Conservation (phyloP, 2,888 invertebrate genomes). For the Meteorus cinctellus region DNA sequence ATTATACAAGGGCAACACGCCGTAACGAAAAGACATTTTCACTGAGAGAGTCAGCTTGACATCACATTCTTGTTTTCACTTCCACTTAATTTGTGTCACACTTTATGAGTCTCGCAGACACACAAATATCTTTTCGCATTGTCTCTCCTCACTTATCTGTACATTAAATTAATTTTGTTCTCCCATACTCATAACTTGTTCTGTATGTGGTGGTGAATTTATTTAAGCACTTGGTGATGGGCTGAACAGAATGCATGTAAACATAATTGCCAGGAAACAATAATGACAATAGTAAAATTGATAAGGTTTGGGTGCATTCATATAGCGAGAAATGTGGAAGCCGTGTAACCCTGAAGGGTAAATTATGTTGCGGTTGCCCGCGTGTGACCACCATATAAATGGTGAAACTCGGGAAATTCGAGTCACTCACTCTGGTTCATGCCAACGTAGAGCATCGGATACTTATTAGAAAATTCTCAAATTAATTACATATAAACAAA, state of each 20-base stretch:
- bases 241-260: background rate
- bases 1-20: slow-evolving; percentile 18
- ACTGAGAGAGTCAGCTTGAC: slow-evolving; percentile 51
- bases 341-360: slow-evolving; percentile 57
- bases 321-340: slow-evolving; percentile 27
- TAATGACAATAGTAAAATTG: background rate
- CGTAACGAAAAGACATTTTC: slow-evolving; percentile 46
- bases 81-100: slow-evolving; percentile 59
- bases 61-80: slow-evolving; percentile 65
- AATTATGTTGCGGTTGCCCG: slow-evolving; percentile 50
- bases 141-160: background rate
- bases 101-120: slow-evolving; percentile 57
- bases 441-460: slow-evolving; percentile 30
- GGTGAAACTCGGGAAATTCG: slow-evolving; percentile 63
- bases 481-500: background rate
- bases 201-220: background rate
- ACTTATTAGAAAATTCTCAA: background rate
- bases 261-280: background rate
- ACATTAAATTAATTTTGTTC: background rate
- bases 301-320: slow-evolving; percentile 1
- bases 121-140: slow-evolving; percentile 48
- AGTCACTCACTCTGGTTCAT: slow-evolving; percentile 53
- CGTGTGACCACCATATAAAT: slow-evolving; percentile 65
- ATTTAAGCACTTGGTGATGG: background rate
- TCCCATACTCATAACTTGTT: background rate